Evolutionary conservation across 2,888 invertebrate species (phyloP), one percentile per base, ranked within the genome.

Genomic region (Leptopilina myrica): DNA sequence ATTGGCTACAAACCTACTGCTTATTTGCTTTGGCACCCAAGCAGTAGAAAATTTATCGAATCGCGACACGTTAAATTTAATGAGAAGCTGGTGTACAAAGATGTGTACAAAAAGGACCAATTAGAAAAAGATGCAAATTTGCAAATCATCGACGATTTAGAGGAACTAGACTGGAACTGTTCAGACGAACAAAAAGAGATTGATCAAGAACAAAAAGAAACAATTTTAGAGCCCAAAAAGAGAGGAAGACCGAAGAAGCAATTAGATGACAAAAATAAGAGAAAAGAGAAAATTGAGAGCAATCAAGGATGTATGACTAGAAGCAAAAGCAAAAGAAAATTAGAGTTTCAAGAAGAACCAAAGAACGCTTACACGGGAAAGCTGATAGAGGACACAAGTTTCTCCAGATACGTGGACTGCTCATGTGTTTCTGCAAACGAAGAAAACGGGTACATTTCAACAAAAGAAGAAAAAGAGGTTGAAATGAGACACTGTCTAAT

Each of bases 11-110:
- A 82, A 65, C 46, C 33, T 15, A 78, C 80, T 20, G 84, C 81
- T 46, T 84, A 81, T 65, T 40, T 80, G 33, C 33, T 83, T 8
- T 80, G 79, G 78, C 59, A 80, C 14, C 84, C 82, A 64, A 77
- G 49, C 20, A 33, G 33, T n/a, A 65, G 76, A n/a, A 79, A 79
- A 79, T 59, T 73, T 43, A 73, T 77, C 3, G 26, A 43, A 46
- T 76, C 79, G 43, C 76, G 82, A 79, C 76, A 83, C 78, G 81
- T 79, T 15, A 77, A 78, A 78, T 81, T 26, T 82, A 79, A 79
- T 53, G 79, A 82, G 69, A 82, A 82, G 78, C n/a, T 81, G 40
- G 78, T 81, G 1, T 82, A 76, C 76, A 83, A 56, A 77, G 62
- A 64, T 64, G 59, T 59, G 5, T 56, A 59, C 33, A 26, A 20